These are phyloP conservation scores for Nettapus auritus DNA, from an alignment of 2,113 vertebrate genomes.

Conservation along the genomic window DNA sequence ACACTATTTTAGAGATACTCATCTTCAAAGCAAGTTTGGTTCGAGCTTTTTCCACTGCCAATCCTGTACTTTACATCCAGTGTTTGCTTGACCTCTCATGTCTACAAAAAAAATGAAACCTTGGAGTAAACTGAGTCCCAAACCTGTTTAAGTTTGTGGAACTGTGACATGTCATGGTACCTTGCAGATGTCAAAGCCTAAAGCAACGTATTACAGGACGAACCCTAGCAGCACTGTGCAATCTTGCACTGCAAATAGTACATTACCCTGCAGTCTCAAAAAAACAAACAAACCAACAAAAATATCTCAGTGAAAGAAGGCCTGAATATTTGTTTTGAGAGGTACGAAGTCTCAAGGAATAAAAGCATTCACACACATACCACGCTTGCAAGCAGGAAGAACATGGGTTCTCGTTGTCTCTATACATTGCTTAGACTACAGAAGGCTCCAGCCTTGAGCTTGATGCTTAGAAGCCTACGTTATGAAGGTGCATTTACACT, in stretches of 20 bases:
- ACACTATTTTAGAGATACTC: background rate
- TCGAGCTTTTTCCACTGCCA: background rate
- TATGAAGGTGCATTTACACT: background rate
- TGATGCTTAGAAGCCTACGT: background rate
- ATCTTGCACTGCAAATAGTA: background rate
- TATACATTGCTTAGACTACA: background rate
- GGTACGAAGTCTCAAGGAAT: background rate
- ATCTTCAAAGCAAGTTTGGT: background rate
- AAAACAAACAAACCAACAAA: background rate
- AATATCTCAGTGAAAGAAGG: too few species aligned
- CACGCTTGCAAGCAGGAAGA: background rate
- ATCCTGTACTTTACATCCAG: background rate
- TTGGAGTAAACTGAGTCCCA: background rate
- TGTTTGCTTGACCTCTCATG: background rate
- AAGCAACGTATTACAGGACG: background rate
- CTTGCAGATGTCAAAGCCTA: background rate
- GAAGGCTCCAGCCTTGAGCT: background rate
- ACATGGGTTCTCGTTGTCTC: too few species aligned
- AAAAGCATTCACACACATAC: background rate
- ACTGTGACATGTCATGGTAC: background rate
- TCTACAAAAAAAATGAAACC: background rate
- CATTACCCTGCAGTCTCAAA: background rate
- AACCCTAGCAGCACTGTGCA: fast-evolving
- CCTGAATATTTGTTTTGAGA: background rate
- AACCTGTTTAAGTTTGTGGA: background rate